Conservation (phyloP, 2,888 invertebrate genomes). For the Amphiduros pacificus region DNA sequence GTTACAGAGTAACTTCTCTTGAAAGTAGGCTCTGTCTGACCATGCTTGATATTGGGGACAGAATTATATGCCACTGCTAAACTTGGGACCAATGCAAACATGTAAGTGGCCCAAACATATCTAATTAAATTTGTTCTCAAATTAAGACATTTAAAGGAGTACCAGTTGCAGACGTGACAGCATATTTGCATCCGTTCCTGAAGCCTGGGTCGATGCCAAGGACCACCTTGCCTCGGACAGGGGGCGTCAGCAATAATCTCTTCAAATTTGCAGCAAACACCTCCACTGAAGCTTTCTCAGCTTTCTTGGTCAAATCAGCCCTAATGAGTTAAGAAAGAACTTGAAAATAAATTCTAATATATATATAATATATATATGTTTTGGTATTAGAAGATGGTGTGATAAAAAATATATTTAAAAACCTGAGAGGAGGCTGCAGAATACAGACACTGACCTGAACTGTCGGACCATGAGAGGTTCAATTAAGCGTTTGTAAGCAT, state of each 20-base stretch:
- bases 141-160: no score
- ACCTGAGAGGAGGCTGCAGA: background rate
- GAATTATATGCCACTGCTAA: no score
- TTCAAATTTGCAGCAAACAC: slow-evolving; percentile 85
- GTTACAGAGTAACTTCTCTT: no score
- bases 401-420: background rate
- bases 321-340: slow-evolving; percentile 57
- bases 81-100: no score
- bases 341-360: no score
- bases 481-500: slow-evolving; percentile 67
- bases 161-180: slow-evolving; percentile 67
- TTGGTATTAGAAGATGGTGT: background rate
- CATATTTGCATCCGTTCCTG: slow-evolving; percentile 85
- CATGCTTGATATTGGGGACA: no score
- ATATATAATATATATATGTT: background rate
- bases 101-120: no score
- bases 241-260: slow-evolving; percentile 78
- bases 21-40: no score
- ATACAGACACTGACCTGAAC: slow-evolving; percentile 42
- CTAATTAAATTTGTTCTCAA: no score
- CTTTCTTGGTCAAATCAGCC: slow-evolving; percentile 72
- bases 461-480: slow-evolving; percentile 53
- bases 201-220: slow-evolving; percentile 90
- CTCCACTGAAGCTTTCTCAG: slow-evolving; percentile 80
- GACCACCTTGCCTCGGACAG: slow-evolving; percentile 74